Evolutionary conservation across 2,113 vertebrate species (phyloP).

Genomic region (Misgurnus anguillicaudatus): DNA sequence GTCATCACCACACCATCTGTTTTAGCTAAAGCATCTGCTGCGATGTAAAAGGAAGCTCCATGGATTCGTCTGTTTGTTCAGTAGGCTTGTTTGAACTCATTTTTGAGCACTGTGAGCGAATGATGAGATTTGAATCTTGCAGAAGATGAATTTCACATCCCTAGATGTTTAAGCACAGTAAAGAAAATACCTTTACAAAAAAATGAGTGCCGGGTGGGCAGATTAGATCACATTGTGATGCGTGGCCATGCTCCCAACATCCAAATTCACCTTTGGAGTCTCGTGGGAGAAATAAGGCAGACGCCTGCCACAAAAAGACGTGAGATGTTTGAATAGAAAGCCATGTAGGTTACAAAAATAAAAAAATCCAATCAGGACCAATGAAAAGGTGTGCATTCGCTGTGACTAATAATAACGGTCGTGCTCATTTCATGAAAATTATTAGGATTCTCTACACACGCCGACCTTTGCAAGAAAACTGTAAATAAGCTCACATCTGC

Average conservation of each 20-base stretch:
- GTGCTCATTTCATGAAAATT: constrained; percentile 53
- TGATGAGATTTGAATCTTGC: constrained; percentile 18
- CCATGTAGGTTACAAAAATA: constrained; percentile 51
- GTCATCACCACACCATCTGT: constrained; percentile 25
- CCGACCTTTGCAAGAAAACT: too few species aligned
- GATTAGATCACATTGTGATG: constrained; percentile 22
- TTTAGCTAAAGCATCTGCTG: constrained; percentile 4
- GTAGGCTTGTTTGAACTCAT: constrained; percentile 30
- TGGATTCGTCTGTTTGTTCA: constrained; percentile 18
- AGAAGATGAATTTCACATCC: constrained; percentile 5
- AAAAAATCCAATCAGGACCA: constrained; percentile 59
- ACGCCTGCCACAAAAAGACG: constrained; percentile 7
- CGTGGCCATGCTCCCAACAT: constrained; percentile 9
- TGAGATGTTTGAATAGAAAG: constrained; percentile 52
- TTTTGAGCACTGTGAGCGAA: constrained; percentile 9
- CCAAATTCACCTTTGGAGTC: neutral
- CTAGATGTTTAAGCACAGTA: constrained; percentile 7
- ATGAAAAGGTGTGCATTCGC: constrained; percentile 46
- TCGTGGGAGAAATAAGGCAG: constrained; percentile 2
- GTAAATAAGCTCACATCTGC: too few species aligned
- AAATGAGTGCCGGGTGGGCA: constrained; percentile 9
- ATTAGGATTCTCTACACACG: constrained; percentile 22
- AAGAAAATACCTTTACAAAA: constrained; percentile 14
- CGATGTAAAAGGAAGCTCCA: constrained; percentile 13
- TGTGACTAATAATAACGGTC: constrained; percentile 57